A percentile compares a stretch with the other conserved stretches of the same genome.
Conservation (phyloP, 1,140 invertebrate species). For the Cyclina sinensis region DNA sequence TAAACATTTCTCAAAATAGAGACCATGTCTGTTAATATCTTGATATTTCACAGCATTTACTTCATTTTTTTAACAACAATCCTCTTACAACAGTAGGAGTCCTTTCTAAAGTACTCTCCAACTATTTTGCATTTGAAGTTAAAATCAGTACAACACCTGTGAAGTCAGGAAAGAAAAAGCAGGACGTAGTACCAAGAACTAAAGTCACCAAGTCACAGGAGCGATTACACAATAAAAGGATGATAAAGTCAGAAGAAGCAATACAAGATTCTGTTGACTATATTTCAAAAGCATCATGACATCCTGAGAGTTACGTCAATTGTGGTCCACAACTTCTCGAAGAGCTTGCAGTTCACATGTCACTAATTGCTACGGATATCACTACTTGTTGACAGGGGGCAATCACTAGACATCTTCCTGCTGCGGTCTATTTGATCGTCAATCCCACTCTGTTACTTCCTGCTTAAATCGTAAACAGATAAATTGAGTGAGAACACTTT, state of each 20-base stretch:
- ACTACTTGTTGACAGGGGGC: slow-evolving; percentile 32
- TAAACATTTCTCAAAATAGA: too few species aligned
- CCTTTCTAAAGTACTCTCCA: too few species aligned
- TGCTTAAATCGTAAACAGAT: slow-evolving; percentile 26
- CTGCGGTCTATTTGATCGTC: slow-evolving; percentile 11
- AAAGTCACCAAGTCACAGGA: too few species aligned
- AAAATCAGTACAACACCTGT: neutral
- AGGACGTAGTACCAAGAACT: too few species aligned
- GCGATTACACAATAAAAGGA: neutral
- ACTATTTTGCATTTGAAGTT: too few species aligned
- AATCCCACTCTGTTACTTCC: slow-evolving; percentile 9
- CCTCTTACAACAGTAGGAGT: too few species aligned
- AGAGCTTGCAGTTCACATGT: slow-evolving; percentile 4
- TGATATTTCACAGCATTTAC: too few species aligned
- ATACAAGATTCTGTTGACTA: neutral
- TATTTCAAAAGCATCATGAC: neutral
- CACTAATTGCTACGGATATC: slow-evolving; percentile 33
- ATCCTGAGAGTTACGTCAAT: slow-evolving; percentile 11
- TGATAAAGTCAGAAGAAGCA: neutral
- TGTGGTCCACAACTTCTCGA: neutral
- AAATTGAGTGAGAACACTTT: neutral
- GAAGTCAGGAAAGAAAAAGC: too few species aligned
- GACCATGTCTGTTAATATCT: too few species aligned
- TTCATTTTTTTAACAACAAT: too few species aligned
- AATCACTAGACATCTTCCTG: slow-evolving; percentile 39